A percentile compares a stretch with the other conserved stretches of the same genome.
phyloP scores from a whole-genome alignment of 2,797 vertebrate species.

The Lepilemur septentrionalis region DNA sequence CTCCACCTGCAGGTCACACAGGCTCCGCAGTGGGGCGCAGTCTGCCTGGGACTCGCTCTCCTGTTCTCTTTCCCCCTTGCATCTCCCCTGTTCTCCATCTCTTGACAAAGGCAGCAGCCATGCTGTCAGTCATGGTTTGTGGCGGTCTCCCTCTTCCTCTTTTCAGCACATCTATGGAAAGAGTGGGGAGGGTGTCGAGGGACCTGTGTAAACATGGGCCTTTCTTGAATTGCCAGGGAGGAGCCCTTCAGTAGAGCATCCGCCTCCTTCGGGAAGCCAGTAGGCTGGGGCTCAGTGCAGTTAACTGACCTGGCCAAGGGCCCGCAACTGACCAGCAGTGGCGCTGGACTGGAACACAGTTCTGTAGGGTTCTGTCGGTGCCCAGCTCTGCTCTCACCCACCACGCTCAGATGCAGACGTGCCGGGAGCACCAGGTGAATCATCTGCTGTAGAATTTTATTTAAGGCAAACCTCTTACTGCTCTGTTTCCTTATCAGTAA shows the following conservation, averaged over 20 bases:
- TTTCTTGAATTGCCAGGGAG: background rate
- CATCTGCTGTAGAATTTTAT: background rate
- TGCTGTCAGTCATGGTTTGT: background rate
- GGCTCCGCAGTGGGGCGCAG: no score
- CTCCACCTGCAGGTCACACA: background rate
- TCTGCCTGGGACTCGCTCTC: background rate
- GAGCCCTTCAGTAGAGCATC: background rate
- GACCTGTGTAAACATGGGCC: background rate
- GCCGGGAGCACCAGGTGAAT: background rate
- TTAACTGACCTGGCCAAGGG: background rate
- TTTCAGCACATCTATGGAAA: background rate
- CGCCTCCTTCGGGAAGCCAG: background rate
- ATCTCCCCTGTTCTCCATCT: background rate
- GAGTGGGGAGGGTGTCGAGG: no score
- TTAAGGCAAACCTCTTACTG: background rate
- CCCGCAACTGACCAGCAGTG: background rate
- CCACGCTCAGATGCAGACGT: fast-evolving
- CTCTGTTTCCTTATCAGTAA: background rate
- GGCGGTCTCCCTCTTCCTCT: no score
- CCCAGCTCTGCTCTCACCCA: background rate
- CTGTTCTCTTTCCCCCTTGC: background rate
- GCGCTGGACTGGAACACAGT: fast-evolving
- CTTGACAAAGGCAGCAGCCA: background rate
- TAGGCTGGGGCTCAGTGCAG: background rate
- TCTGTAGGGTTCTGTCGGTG: background rate